phyloP scores from a whole-genome alignment of 2,113 vertebrate genomes.

The Pica pica region DNA sequence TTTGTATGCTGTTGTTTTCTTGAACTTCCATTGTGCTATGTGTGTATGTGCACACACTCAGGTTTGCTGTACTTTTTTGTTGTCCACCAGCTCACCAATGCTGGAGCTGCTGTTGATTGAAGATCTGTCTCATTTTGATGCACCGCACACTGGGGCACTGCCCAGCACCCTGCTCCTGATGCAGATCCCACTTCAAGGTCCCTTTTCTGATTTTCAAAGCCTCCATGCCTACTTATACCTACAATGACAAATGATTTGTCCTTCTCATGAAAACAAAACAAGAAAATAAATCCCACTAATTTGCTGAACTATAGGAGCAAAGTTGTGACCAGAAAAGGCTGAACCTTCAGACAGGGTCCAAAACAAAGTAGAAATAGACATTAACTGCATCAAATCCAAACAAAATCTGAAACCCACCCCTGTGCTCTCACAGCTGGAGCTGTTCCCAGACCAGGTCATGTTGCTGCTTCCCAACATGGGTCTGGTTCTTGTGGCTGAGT shows the following conservation, averaged over 20 bases:
- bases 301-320: neutral
- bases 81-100: fast-evolving
- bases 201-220: neutral
- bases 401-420: neutral
- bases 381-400: neutral
- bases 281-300: neutral
- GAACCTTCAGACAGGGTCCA: neutral
- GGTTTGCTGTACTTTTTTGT: neutral
- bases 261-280: neutral
- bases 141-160: too few species aligned
- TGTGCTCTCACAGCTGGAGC: neutral
- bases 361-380: neutral
- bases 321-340: neutral
- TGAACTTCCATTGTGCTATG: neutral
- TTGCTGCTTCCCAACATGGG: neutral
- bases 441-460: neutral
- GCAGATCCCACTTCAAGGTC: neutral
- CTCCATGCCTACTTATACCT: neutral
- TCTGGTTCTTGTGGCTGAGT: neutral
- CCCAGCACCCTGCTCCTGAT: neutral
- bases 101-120: neutral
- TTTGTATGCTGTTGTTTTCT: neutral
- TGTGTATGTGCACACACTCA: neutral
- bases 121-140: neutral
- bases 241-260: neutral